Evolutionary conservation across 2,888 invertebrate genomes (phyloP).

Genomic region (Notocelia uddmanniana): DNA sequence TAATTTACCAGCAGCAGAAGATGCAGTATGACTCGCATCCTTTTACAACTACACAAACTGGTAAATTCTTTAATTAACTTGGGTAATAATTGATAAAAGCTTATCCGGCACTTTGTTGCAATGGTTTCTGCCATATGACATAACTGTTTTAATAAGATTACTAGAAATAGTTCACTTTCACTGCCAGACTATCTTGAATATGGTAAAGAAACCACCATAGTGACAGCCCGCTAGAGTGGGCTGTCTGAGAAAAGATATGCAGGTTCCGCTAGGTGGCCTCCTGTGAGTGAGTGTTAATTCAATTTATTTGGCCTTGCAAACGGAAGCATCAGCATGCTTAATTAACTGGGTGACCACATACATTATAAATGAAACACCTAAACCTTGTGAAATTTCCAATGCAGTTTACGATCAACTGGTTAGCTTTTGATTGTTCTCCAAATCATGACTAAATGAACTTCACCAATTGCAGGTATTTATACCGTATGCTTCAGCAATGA

Average conservation of each 20-base stretch:
- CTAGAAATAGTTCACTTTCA: too few species aligned
- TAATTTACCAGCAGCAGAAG: constrained; percentile 96
- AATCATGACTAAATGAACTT: background rate
- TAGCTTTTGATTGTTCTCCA: background rate
- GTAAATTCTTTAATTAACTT: constrained; percentile 54
- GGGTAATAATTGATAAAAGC: background rate
- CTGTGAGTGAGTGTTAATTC: too few species aligned
- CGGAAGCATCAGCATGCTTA: too few species aligned
- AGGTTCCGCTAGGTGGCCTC: too few species aligned
- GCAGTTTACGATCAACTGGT: background rate
- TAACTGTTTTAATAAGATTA: too few species aligned
- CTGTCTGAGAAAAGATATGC: too few species aligned
- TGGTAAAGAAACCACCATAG: too few species aligned
- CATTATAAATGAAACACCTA: background rate
- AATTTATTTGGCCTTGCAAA: too few species aligned
- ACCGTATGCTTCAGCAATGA: constrained; percentile 99
- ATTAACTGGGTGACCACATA: background rate
- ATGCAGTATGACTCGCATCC: constrained; percentile 98
- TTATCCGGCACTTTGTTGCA: background rate
- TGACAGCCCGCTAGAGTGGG: too few species aligned
- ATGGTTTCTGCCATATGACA: background rate
- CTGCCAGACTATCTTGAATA: too few species aligned
- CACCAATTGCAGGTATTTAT: constrained; percentile 88
- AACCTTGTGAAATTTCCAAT: background rate
- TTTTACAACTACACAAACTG: constrained; percentile 89